Base-by-base conservation (phyloP, 2,113 vertebrate genomes). In the Anhinga anhinga region DNA sequence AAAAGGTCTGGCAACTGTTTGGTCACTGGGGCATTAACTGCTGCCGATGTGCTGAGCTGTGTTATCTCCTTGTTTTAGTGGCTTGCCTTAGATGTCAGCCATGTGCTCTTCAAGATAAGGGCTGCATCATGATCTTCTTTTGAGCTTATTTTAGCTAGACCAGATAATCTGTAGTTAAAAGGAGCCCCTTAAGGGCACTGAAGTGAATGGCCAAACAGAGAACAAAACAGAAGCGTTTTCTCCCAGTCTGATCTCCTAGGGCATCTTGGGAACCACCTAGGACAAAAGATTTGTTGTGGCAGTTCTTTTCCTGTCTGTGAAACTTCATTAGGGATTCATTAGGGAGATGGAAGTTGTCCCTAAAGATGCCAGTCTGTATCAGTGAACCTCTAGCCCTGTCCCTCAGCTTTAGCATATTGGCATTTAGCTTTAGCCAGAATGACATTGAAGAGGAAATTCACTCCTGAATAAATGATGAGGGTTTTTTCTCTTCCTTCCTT, bases 221-320 rank as follows among this genome's bases (percentile, higher is more conserved):
- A 62, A 13, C 49, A 36, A 55, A 34, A 1, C 12, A 20, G 26
- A 32, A 36, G 7, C 7, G 9, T 70, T 74, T 82, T 79, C 32
- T 72, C 38, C 22, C n/a, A 9, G 6, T 34, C 12, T 53, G 26
- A 26, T 36, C 42, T 40, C 34, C 29, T 27, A 14, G 7, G 45
- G 8, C 7, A 20, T 2, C 29, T 27, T 9, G 15, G 34, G 47
- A 84, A 53, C 2, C 15, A 40, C 5, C 20, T 44, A 7, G 19
- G 71, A 66, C 17, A 40, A 27, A 25, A 5, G 56, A 25, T 36
- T 22, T 17, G 11, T 9, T 5, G 36, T 11, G 27, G 4, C 49
- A 65, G 25, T 30, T 44, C 5, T 70, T 82, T 30, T 26, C 3
- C 18, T 6, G 4, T 5, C 45, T 5, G 0, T 8, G 16, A n/a